Evolutionary conservation across 2,888 invertebrate species (phyloP).

Genomic region (Torymus aiolomorphi): DNA sequence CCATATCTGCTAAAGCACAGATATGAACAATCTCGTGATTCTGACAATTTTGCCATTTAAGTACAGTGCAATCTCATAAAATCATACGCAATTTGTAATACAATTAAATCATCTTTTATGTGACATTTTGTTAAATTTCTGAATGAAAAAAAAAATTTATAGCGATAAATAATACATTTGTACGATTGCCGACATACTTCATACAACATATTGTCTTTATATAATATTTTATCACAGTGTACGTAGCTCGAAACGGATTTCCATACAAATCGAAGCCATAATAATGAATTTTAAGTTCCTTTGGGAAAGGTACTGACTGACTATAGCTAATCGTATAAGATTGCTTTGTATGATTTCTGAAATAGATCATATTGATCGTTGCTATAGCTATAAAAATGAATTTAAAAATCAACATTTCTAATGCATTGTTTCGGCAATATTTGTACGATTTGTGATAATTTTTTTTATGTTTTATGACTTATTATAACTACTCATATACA

Average conservation of each 20-base stretch:
- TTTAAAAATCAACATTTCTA: neutral
- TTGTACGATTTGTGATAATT: no score
- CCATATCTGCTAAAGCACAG: slow-evolving; percentile 33
- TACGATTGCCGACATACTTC: slow-evolving; percentile 19
- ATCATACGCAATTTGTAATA: slow-evolving; percentile 41
- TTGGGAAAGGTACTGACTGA: neutral
- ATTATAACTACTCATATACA: no score
- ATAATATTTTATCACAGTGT: slow-evolving; percentile 55
- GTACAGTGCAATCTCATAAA: slow-evolving; percentile 54
- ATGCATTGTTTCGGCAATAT: no score
- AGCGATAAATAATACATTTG: slow-evolving; percentile 46
- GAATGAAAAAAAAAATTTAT: slow-evolving; percentile 27
- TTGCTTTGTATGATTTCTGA: slow-evolving; percentile 22
- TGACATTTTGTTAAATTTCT: slow-evolving; percentile 31
- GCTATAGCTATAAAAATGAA: neutral
- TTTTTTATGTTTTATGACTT: no score
- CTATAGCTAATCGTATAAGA: slow-evolving; percentile 29
- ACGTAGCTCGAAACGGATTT: slow-evolving; percentile 15
- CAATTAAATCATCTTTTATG: slow-evolving; percentile 21
- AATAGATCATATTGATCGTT: slow-evolving; percentile 30
- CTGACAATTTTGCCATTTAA: slow-evolving; percentile 53
- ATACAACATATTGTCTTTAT: slow-evolving; percentile 42
- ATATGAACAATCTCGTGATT: slow-evolving; percentile 35
- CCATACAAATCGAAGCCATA: slow-evolving; percentile 8
- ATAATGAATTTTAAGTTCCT: neutral